Base-by-base conservation (phyloP, 2,888 invertebrate genomes). In the Drosophila barbarae region DNA sequence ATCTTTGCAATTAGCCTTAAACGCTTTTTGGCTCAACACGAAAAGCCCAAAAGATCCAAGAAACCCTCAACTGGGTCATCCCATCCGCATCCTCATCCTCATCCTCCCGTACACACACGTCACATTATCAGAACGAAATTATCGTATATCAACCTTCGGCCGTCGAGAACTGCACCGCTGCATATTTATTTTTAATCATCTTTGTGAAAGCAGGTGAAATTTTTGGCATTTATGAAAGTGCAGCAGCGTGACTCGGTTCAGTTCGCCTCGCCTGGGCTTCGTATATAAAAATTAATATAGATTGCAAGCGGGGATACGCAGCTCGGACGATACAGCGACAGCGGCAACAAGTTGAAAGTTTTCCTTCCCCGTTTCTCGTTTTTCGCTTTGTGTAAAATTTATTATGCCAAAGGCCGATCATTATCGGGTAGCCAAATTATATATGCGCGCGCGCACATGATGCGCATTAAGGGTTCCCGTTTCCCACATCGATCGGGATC, bases 201-300 rank as follows among this genome's bases (percentile, higher is more conserved):
- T 83, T 84, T 77, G 85, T 85, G 86, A 86, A 87, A 87, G 87
- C 86, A 86, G 87, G 87, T 87, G 86, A 87, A 86, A 87, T 87
- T 82, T 72, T 85, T 81, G 86, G 79, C 86, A 85, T 80, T 80
- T 80, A 84, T 86, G 86, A 86, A 80, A 80, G 86, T 86, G 83
- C 85, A 67, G 61, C 61, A 70, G 85, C 84, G 81, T 86, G 86
- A 84, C 80, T 84, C 51, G 42, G 53, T 42, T 47, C 51, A 28
- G 46, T 36, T 66, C 44, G 30, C 26, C 5, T 23, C n/a, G 41
- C 41, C 41, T 26, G 41, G 57, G 42, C 28, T 69, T 67, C 76
- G 68, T 73, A 77, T 80, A 77, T 80, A 84, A 79, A 85, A 85
- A 82, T 79, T 85, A 87, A 87, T 87, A 87, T 86, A 87, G 86